phyloP scores from a whole-genome alignment of 2,888 invertebrate genomes.

The Melieria picta region DNA sequence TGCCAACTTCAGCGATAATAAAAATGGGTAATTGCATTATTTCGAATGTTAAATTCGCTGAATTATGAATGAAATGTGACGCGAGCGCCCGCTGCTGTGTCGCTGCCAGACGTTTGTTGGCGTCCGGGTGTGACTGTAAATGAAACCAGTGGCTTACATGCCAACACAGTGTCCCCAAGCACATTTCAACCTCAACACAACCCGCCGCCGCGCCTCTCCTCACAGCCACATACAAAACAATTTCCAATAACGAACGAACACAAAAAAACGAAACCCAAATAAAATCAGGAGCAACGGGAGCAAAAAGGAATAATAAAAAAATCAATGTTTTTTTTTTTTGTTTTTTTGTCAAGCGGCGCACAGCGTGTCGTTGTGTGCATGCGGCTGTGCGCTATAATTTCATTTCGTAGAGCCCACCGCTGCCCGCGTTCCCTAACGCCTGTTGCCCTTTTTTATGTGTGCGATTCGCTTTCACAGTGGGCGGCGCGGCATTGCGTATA shows the following conservation, averaged over 20 bases:
- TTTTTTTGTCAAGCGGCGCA: background rate
- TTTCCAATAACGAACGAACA: too few relatives aligned
- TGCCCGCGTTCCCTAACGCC: background rate
- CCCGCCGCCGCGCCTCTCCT: too few relatives aligned
- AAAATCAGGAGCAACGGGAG: background rate
- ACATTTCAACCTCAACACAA: too few relatives aligned
- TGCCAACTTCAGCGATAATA: background rate
- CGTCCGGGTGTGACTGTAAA: background rate
- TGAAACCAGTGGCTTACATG: slow-evolving; percentile 17
- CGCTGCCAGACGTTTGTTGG: background rate
- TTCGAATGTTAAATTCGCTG: slow-evolving; percentile 22
- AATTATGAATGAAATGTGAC: slow-evolving; percentile 31
- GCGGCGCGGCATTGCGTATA: background rate
- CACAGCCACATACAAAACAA: background rate
- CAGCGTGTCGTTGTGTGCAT: background rate
- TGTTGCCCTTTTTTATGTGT: background rate
- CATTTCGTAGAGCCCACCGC: background rate
- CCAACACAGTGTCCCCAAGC: background rate
- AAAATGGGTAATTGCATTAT: slow-evolving; percentile 27
- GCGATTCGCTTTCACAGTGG: slow-evolving; percentile 5
- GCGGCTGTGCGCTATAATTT: background rate
- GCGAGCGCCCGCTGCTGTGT: slow-evolving; percentile 5
- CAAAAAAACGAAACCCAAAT: too few relatives aligned
- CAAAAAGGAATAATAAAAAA: background rate
- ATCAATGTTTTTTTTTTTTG: background rate